A percentile compares a stretch with the other conserved stretches of the same genome.
These are phyloP conservation scores for Conus canariensis DNA, from an alignment of 2,888 invertebrate genomes.

Conservation along the genomic window DNA sequence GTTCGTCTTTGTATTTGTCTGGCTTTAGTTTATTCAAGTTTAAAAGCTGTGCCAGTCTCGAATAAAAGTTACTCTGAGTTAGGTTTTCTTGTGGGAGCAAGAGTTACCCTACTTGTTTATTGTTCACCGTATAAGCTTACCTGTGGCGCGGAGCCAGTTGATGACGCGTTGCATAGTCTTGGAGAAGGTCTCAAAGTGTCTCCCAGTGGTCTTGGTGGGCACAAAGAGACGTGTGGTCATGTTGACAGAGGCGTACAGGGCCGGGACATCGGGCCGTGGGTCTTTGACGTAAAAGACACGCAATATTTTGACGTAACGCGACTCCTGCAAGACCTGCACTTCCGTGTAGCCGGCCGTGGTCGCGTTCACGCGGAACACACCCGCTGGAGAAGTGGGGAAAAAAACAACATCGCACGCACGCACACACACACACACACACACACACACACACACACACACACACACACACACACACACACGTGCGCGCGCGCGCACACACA, in stretches of 20 bases:
- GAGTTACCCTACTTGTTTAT: too few species aligned
- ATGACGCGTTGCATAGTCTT: conserved; percentile 64
- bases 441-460: neutral
- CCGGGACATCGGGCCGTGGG: conserved; percentile 22
- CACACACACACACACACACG: neutral
- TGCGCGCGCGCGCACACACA: too few species aligned
- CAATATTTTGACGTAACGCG: conserved; percentile 60
- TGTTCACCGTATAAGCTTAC: conserved; percentile 42
- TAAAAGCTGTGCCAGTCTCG: too few species aligned
- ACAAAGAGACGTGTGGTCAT: conserved; percentile 61
- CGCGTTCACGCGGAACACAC: conserved; percentile 40
- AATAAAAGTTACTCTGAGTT: too few species aligned
- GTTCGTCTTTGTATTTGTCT: too few species aligned
- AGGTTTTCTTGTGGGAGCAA: too few species aligned
- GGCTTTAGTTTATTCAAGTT: too few species aligned
- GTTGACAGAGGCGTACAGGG: conserved; percentile 53
- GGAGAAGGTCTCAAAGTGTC: conserved; percentile 59
- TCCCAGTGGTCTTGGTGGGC: conserved; percentile 53
- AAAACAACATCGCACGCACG: too few species aligned
- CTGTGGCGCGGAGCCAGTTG: conserved; percentile 60
- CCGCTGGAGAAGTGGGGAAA: neutral
- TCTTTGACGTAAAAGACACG: conserved; percentile 57
- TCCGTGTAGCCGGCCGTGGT: conserved; percentile 38
- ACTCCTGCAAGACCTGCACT: conserved; percentile 50
- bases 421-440: too few species aligned